Evolutionary conservation across 2,888 invertebrate species (phyloP), one percentile per base, ranked within the genome.

Genomic region (Chirona hameri): DNA sequence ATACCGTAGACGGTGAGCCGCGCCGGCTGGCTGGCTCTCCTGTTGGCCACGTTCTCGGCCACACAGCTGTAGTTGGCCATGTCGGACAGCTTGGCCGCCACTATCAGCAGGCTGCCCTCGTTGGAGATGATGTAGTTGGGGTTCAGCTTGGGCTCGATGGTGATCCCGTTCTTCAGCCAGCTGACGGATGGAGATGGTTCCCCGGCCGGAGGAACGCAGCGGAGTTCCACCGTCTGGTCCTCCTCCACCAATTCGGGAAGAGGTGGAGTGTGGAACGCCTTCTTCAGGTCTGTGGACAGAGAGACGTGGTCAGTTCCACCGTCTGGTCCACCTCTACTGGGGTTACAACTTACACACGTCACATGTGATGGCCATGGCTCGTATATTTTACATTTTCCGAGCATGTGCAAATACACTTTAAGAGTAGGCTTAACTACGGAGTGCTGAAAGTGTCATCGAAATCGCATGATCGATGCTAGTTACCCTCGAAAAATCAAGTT

Each of bases 31-130:
- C 95, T 95, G 85, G 93, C 91, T 85, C 96, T 91, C 87, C 93
- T 93, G 46, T 94, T 95, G 2, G 96, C 97, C 83, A 96, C 93
- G 88, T 98, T 98, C 88, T 96, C 95, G 1, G 97, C 97, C 57
- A 96, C 95, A 88, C 98, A 98, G 83, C 96, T 96, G 89, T 97
- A 98, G 91, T 98, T 98, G 82, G 95, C 97, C 89, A 94, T 94
- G 89, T 98, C 96, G 89, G 93, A 91, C 69, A 96, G 91, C 82
- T 95, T 91, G 82, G 96, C 96, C 88, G 96, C 94, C 85, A 88
- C 88, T 85, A 97, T 93, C 84, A 97, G 91, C 84, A 88, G 87
- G 87, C 94, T 95, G 3, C 95, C 96, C 87, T 96, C 95, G 87
- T 93, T 93, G 83, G 95, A 94, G 85, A 95, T 93, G 85, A 95